Evolutionary conservation across 2,888 invertebrate genomes (phyloP), one percentile per base, ranked within the genome.

Genomic region (Lasioglossum oenotherae): DNA sequence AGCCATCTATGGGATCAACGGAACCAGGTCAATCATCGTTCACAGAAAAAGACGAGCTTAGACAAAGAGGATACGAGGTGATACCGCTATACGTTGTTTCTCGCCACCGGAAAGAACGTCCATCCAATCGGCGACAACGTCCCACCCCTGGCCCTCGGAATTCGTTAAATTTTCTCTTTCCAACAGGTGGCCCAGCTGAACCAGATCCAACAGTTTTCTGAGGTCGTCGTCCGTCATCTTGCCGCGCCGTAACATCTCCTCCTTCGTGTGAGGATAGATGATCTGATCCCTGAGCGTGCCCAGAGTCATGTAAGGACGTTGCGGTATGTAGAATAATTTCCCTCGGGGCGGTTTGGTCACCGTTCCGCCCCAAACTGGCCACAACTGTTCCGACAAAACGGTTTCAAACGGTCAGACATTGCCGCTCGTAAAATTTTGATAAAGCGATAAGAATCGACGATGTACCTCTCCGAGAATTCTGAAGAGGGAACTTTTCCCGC

Each of bases 51-150:
- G 57, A 4, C 64, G 14, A n/a, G 31, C 31, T 16, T 2, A 31
- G 64, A 19, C 2, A 19, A 31, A 64, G 19, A 16, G 19, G 8
- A 19, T 6, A 64, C 31, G 6, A 64, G 19, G 8, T 46, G 6
- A 96, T 93, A 98, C 98, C 76, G 99, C 99, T 92, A 99, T 97
- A 93, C 99, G 96, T 95, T 99, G 99, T 94, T 99, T 99, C 96
- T 99, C 99, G 23, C 99, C 99, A 0, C 99, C 99, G 57, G 98
- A 99, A 8, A 99, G 96, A 0, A 99, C 99, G 95, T 99, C 99
- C 97, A 99, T 98, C 99, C 99, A 99, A 96, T 99, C 99, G 92
- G 99, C 98, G 1, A 98, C 97, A 0, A 98, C 97, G 95, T 99
- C 98, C 96, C 99, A 97, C 12, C 98, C 98, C 69, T 92, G 93